Evolutionary conservation across 2,113 vertebrate species (phyloP).

Genomic region (Hylia prasina): DNA sequence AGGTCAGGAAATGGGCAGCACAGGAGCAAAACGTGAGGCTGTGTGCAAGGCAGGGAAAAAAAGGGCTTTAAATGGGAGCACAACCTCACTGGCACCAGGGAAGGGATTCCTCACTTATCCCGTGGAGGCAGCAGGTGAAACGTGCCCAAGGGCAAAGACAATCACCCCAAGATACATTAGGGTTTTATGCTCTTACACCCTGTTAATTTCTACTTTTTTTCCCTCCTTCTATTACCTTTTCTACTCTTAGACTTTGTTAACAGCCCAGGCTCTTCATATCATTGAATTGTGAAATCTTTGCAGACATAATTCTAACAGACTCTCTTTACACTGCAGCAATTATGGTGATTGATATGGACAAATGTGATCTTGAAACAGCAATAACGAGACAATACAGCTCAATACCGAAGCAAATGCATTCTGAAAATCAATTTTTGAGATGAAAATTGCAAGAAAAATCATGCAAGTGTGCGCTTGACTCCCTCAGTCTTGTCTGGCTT

Average conservation of each 20-base stretch:
- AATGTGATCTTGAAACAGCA: slow-evolving; percentile 18
- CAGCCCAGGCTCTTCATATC: background rate
- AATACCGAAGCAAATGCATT: background rate
- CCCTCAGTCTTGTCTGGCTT: background rate
- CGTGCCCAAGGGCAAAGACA: background rate
- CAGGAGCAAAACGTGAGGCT: background rate
- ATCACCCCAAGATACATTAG: background rate
- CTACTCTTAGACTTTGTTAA: background rate
- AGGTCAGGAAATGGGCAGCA: background rate
- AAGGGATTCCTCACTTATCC: background rate
- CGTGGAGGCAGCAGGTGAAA: background rate
- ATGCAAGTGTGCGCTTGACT: background rate
- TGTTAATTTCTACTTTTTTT: background rate
- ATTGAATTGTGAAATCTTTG: background rate
- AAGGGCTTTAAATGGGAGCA: background rate
- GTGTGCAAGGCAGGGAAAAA: background rate
- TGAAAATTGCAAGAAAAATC: background rate
- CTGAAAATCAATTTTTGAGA: slow-evolving; percentile 16
- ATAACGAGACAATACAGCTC: background rate
- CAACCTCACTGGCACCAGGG: accelerated
- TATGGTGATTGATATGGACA: slow-evolving; percentile 4
- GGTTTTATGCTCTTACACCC: background rate
- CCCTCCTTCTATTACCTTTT: no score
- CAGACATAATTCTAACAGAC: background rate
- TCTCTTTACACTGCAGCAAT: background rate